These are phyloP conservation scores for Chironex yamaguchii DNA, from an alignment of 30 jellyfish, hydroid and myxozoan species.

Conservation along the genomic window DNA sequence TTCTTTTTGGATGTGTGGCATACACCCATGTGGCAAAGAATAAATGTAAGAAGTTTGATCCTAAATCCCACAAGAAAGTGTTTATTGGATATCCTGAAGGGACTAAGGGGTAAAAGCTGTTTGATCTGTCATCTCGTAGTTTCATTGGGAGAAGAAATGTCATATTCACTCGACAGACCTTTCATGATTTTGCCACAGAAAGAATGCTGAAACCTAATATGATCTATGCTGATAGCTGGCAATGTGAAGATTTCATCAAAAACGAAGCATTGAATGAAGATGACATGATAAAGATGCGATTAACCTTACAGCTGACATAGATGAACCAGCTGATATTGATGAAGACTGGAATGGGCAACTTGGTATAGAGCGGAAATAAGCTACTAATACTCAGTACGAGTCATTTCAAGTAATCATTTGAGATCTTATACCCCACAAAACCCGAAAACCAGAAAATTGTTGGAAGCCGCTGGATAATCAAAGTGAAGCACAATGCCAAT, in stretches of 20 bases:
- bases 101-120: constrained; percentile 33
- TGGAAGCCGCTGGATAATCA: constrained; percentile 49
- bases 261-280: constrained; percentile 16
- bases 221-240: constrained; percentile 17
- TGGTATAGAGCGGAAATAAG: constrained; percentile 11
- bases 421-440: no score
- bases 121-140: constrained; percentile 9
- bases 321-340: constrained; percentile 15
- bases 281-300: not conserved
- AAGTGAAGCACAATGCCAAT: constrained; percentile 45
- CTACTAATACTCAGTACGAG: constrained; percentile 20
- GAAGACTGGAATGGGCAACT: constrained; percentile 15
- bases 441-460: constrained; percentile 39
- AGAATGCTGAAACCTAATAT: not conserved
- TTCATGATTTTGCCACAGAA: constrained; percentile 33
- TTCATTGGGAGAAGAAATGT: constrained; percentile 30
- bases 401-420: constrained; percentile 22
- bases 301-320: constrained; percentile 29
- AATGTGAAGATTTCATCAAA: constrained; percentile 6
- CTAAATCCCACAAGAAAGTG: constrained; percentile 7
- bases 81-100: constrained; percentile 38
- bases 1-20: constrained; percentile 46
- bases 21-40: constrained; percentile 22
- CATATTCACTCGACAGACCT: constrained; percentile 18
- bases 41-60: constrained; percentile 28